Percentiles rank a stretch among this genome's conserved stretches.
These are phyloP conservation scores for Meloe dianella DNA, from an alignment of 2,888 invertebrate species.

Conservation along the genomic window DNA sequence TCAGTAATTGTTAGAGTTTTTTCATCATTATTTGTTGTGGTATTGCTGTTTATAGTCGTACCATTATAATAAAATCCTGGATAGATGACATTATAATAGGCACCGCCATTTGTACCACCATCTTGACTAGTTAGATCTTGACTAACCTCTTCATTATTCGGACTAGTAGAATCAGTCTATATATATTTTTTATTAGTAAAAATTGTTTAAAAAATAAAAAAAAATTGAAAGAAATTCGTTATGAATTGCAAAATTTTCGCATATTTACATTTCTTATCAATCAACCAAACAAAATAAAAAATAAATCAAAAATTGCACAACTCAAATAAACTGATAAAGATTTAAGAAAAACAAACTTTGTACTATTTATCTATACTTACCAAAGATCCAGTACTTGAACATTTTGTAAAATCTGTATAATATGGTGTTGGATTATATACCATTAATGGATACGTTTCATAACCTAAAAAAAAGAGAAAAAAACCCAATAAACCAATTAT, in stretches of 20 bases:
- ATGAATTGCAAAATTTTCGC: not conserved
- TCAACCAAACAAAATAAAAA: not conserved
- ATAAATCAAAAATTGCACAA: not conserved
- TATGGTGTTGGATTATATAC: conserved; percentile 57
- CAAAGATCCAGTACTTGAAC: conserved; percentile 57
- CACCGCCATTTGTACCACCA: not conserved
- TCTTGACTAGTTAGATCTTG: conserved; percentile 47
- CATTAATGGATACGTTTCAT: conserved; percentile 57
- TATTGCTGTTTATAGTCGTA: not conserved
- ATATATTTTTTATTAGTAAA: conserved; percentile 20
- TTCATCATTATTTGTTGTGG: not conserved
- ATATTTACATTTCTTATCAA: not conserved
- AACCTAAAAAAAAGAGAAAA: conserved; percentile 46
- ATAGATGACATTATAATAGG: not conserved
- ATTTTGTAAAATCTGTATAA: conserved; percentile 55
- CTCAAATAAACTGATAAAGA: not conserved
- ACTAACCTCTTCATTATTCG: conserved; percentile 56
- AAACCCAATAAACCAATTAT: not conserved
- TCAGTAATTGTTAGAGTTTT: not conserved
- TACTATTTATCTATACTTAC: no score
- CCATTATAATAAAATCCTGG: conserved; percentile 18
- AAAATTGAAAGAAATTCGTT: not conserved
- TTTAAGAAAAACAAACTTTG: not conserved
- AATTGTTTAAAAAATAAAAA: conserved; percentile 24
- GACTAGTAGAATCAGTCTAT: conserved; percentile 58